Percentiles rank a stretch among this genome's conserved stretches.
These are phyloP conservation scores for Axinella damicornis DNA, from an alignment of 37 sponge, comb jelly and placozoan species.

Conservation along the genomic window DNA sequence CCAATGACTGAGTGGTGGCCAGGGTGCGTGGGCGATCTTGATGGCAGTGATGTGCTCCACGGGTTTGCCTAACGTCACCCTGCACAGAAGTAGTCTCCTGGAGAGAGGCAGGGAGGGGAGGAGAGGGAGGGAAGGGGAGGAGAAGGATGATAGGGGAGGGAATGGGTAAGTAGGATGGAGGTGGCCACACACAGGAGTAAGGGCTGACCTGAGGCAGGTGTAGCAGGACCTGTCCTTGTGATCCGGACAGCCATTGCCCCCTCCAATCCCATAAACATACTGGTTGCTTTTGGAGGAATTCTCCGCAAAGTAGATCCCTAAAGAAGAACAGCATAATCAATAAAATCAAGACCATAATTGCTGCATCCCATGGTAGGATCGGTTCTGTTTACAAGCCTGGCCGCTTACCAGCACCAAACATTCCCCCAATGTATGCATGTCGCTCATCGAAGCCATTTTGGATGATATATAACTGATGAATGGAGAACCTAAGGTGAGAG, in stretches of 20 bases:
- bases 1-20: conserved; percentile 98
- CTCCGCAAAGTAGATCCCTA: conserved; percentile 97
- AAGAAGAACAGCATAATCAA: background rate
- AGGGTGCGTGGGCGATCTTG: conserved; percentile 96
- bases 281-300: conserved; percentile 98
- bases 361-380: too few species aligned
- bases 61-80: conserved; percentile 95
- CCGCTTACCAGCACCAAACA: conserved; percentile 95
- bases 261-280: conserved; percentile 97
- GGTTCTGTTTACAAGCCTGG: too few species aligned
- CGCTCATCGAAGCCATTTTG: conserved; percentile 98
- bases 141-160: too few species aligned
- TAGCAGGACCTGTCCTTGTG: conserved; percentile 95
- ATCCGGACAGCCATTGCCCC: conserved; percentile 87
- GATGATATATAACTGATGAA: conserved; percentile 85
- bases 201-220: conserved; percentile 82
- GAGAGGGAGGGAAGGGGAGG: too few species aligned
- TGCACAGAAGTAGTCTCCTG: conserved; percentile 88
- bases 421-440: conserved; percentile 97
- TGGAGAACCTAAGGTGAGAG: conserved; percentile 76
- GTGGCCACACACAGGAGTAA: background rate
- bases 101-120: background rate
- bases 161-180: background rate
- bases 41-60: conserved; percentile 81
- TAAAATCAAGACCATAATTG: too few species aligned